A percentile compares a stretch with the other conserved stretches of the same genome.
phyloP scores from a whole-genome alignment of 2,113 vertebrate species.

The Astatoreochromis straeleni region DNA sequence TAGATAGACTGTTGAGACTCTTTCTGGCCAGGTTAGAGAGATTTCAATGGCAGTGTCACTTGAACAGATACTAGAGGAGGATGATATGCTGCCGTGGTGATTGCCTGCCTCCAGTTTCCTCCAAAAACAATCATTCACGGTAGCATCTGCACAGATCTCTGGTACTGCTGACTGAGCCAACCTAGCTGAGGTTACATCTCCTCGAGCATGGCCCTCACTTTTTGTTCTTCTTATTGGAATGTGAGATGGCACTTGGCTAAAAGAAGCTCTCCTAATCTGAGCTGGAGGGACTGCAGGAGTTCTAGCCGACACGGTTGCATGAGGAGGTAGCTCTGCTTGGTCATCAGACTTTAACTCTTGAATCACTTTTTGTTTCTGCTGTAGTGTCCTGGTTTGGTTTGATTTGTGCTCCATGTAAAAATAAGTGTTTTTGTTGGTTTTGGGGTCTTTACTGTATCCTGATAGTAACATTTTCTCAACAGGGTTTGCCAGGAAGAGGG shows the following conservation, averaged over 20 bases:
- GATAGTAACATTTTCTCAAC: neutral
- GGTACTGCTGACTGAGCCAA: slow-evolving; percentile 69
- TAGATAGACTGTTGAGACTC: slow-evolving; percentile 66
- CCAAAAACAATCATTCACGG: slow-evolving; percentile 82
- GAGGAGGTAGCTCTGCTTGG: neutral
- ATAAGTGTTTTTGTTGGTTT: neutral
- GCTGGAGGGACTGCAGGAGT: neutral
- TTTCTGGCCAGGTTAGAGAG: slow-evolving; percentile 79
- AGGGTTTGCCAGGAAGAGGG: neutral
- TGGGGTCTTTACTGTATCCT: neutral
- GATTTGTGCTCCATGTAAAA: neutral
- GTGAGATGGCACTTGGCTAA: slow-evolving; percentile 2
- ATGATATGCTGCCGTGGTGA: slow-evolving; percentile 85
- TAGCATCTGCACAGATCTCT: slow-evolving; percentile 78
- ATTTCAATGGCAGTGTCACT: slow-evolving; percentile 90
- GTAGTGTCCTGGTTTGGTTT: neutral
- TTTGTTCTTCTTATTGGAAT: slow-evolving; percentile 65
- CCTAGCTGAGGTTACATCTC: neutral
- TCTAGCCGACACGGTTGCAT: neutral
- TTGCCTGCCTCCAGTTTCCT: slow-evolving; percentile 78
- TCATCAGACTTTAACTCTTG: neutral
- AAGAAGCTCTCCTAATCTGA: slow-evolving; percentile 26
- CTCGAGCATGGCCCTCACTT: slow-evolving; percentile 68
- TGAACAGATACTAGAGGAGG: slow-evolving; percentile 91
- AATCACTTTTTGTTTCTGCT: neutral